Percentiles rank a stretch among this genome's conserved stretches.
These are phyloP conservation scores for Trilocha varians DNA, from an alignment of 2,888 invertebrate genomes.

Conservation along the genomic window DNA sequence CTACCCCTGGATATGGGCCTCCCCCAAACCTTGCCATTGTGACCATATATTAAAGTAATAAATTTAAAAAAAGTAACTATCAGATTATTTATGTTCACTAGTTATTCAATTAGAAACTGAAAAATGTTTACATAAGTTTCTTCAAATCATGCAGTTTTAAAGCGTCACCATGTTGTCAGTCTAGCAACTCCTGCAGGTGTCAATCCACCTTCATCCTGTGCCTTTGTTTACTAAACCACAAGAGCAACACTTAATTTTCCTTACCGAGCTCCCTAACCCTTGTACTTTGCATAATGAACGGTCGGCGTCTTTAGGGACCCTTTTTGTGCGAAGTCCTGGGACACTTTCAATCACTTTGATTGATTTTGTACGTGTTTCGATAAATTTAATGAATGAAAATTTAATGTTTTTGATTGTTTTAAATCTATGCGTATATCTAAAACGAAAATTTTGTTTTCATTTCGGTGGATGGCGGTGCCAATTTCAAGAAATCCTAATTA, in stretches of 20 bases:
- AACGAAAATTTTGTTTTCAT: too few species aligned
- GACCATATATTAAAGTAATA: too few species aligned
- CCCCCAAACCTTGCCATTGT: too few species aligned
- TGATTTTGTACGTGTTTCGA: constrained; percentile 1
- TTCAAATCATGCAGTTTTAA: not conserved
- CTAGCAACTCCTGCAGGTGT: constrained; percentile 10
- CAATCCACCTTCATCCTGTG: constrained; percentile 15
- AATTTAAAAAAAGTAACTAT: too few species aligned
- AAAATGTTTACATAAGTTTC: too few species aligned
- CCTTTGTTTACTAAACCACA: constrained; percentile 26
- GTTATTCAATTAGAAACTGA: too few species aligned
- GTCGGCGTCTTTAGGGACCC: constrained; percentile 12
- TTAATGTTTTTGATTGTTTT: not conserved
- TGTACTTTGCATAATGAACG: constrained; percentile 50
- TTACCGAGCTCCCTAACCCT: constrained; percentile 25
- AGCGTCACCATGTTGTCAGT: not conserved
- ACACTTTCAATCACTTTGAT: constrained; percentile 16
- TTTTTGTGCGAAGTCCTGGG: constrained; percentile 10
- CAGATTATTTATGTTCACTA: too few species aligned
- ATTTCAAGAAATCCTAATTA: too few species aligned
- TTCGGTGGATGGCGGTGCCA: too few species aligned
- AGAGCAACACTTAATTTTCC: constrained; percentile 49
- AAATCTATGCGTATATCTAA: not conserved
- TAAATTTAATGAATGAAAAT: not conserved
- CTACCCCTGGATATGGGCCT: too few species aligned